phyloP scores from a whole-genome alignment of 2,113 vertebrate genomes.

The Mobula birostris region DNA sequence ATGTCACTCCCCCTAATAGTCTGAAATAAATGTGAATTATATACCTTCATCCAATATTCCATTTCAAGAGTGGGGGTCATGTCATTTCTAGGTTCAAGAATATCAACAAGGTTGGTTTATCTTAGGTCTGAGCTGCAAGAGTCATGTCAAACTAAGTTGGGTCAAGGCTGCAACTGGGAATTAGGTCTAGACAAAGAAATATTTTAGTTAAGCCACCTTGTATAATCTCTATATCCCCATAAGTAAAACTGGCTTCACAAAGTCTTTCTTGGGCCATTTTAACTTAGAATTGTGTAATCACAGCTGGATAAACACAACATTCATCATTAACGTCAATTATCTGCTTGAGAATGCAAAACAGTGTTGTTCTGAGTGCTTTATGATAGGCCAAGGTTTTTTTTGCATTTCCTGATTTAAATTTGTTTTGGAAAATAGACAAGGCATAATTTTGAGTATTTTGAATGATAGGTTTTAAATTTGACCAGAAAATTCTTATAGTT shows the following conservation, averaged over 20 bases:
- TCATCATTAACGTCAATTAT: constrained; percentile 21
- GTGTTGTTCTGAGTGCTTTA: background rate
- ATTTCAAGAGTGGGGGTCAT: background rate
- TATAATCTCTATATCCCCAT: background rate
- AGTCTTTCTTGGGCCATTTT: constrained; percentile 30
- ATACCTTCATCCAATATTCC: background rate
- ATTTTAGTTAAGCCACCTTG: constrained; percentile 20
- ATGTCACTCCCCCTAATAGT: background rate
- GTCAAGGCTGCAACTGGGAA: constrained; percentile 19
- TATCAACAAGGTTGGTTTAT: background rate
- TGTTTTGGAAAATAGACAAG: background rate
- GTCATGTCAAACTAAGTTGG: background rate
- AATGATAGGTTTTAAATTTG: background rate
- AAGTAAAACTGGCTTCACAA: background rate
- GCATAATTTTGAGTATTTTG: background rate
- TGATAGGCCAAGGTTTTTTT: background rate
- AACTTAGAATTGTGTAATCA: constrained; percentile 33
- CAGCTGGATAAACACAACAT: constrained; percentile 25
- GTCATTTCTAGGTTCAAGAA: background rate
- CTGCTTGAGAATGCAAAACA: constrained; percentile 12
- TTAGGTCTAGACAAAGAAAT: background rate
- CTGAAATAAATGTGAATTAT: background rate
- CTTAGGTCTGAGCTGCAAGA: constrained; percentile 13
- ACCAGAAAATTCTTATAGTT: background rate
- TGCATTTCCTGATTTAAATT: background rate